Base-by-base conservation (phyloP, 2,888 invertebrate genomes). In the Rhaphigaster nebulosa region DNA sequence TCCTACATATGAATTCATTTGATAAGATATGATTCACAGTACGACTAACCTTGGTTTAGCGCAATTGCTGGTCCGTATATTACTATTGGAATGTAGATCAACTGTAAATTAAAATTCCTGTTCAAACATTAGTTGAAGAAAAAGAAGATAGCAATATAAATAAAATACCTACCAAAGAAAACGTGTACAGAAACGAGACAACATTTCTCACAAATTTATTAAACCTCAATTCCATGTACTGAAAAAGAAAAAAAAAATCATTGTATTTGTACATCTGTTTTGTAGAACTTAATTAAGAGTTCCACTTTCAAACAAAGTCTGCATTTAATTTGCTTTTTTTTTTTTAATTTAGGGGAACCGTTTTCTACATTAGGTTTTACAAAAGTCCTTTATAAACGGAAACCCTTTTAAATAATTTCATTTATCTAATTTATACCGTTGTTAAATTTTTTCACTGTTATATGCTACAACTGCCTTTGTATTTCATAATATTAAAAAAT, bases 11-110 rank as follows among this genome's bases (percentile, higher is more conserved):
- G 5, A 10, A 52, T 52, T 52, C 52, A 18, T 15, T 52, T 52
- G 12, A 52, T 52, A 52, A 52, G 12, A 52, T 52, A 52, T 52
- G 1, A 26, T 41, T 34, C 23, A 10, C 84, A 84, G 12, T 38
- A 15, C 10, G 6, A 34, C 50, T 93, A 95, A 96, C 96, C 96
- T 96, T 97, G 97, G 94, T 96, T 96, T 93, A 98, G 96, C 2
- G 98, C 97, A 93, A 98, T 94, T 1, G 98, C 97, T 89, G 98
- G 98, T 8, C 98, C 97, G 93, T 98, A 98, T 91, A 98, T 96
- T 0, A 98, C 98, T 91, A 98, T 96, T 4, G 98, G 97, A 93
- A 96, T 96, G 93, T 96, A 96, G 26, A 96, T 94, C 93, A 96
- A 60, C 88, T 88, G 41, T 8, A 88, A 88, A 34, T 38, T 23